Base-by-base conservation (phyloP, 2,888 invertebrate genomes). In the Rosalia funebris region DNA sequence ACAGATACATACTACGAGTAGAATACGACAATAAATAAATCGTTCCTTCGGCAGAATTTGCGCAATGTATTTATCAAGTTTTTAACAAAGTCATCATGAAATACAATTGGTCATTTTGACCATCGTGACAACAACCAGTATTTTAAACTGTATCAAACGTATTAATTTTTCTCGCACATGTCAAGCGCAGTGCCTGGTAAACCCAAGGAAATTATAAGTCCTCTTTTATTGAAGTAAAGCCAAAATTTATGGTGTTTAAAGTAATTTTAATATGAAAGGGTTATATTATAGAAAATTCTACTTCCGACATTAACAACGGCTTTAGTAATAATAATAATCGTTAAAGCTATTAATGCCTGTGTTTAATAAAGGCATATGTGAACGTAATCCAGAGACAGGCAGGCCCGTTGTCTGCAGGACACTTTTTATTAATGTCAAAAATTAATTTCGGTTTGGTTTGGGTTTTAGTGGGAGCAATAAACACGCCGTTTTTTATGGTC, bases 221-320 rank as follows among this genome's bases (percentile, higher is more conserved):
- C 32, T 15, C 36, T 61, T 53, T 56, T 44, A 56, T 52, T 16
- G 52, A 60, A 10, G 42, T 44, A 60, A 64, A 60, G 15, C 60
- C 50, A 25, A 57, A 63, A 59, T 66, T 66, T 63, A 66, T 41
- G 55, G 46, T 54, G 42, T n/a, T 12, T 17, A 10, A 41, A 56
- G 54, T 62, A 62, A 65, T 70, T 66, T 63, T 59, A 57, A 65
- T 54, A 58, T 62, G 39, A 61, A 70, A 60, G 67, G 65, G 58
- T 69, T 67, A 63, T 64, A 66, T 70, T 71, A 66, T 71, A 66
- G 68, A 68, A 69, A 70, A 63, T 57, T 55, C 62, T 57, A 63
- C 69, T 70, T 71, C 71, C 71, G 70, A 70, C 70, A 63, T 70
- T 71, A 70, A 71, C 67, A 64, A 66, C 62, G 60, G 64, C 60